These are phyloP conservation scores for Tyrannus savana DNA, from an alignment of 2,113 vertebrate species.

Conservation along the genomic window DNA sequence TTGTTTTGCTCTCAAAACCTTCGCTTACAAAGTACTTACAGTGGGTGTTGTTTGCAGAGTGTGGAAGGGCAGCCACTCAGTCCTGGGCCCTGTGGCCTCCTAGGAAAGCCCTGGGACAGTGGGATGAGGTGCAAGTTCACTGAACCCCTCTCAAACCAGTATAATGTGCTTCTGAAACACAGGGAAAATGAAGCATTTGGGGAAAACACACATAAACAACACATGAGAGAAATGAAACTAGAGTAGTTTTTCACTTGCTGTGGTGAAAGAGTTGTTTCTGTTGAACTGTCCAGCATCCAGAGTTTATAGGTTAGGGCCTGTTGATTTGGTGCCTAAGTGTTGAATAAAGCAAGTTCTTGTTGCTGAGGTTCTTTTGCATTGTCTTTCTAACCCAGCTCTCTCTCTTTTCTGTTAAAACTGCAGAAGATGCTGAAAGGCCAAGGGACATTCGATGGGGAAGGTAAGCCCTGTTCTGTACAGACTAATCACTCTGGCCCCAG, in stretches of 20 bases:
- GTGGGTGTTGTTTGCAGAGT: not conserved
- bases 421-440: slow-evolving; percentile 84
- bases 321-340: not conserved
- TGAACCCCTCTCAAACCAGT: not conserved
- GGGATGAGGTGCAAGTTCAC: not conserved
- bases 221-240: not conserved
- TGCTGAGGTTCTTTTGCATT: not conserved
- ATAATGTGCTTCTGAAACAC: not conserved
- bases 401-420: not conserved
- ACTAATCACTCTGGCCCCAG: not conserved
- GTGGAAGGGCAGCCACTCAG: not conserved
- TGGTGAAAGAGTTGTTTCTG: not conserved
- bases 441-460: slow-evolving; percentile 92
- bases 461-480: slow-evolving; percentile 76
- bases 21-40: not conserved
- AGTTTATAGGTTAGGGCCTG: not conserved
- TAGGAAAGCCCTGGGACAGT: not conserved
- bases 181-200: not conserved
- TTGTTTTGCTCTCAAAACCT: not conserved
- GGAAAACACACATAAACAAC: not conserved
- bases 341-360: not conserved
- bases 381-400: not conserved
- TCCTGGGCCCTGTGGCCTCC: not conserved
- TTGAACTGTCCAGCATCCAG: not conserved
- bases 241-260: not conserved